Conservation (phyloP, 2,113 vertebrate species). For the Calidris pugnax region DNA sequence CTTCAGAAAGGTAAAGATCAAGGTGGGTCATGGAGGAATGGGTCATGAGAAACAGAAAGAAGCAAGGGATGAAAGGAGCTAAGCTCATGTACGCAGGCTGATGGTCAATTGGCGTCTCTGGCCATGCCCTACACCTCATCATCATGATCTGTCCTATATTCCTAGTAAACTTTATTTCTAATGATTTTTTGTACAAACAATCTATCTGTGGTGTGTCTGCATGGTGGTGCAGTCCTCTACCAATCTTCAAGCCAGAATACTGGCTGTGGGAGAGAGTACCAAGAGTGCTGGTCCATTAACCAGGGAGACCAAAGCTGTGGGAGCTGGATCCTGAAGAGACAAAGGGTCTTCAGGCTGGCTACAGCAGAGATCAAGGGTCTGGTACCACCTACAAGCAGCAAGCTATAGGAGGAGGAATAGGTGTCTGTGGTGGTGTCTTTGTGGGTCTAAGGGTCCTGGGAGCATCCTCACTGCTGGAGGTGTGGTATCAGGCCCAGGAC, state of each 20-base stretch:
- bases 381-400: not conserved
- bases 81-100: not conserved
- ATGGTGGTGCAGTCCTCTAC: not conserved
- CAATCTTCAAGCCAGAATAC: not conserved
- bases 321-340: not conserved
- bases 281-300: too few species aligned
- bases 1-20: not conserved
- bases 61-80: not conserved
- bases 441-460: not conserved
- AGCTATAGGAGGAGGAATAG: not conserved
- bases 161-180: not conserved
- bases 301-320: not conserved
- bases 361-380: not conserved
- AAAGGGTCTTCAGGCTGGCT: not conserved
- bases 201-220: not conserved
- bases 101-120: not conserved
- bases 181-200: not conserved
- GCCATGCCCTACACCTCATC: not conserved
- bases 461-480: not conserved
- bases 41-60: not conserved
- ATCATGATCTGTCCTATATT: not conserved
- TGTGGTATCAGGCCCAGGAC: not conserved
- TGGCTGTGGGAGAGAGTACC: not conserved
- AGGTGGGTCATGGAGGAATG: not conserved
- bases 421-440: rapidly evolving